Percentiles rank a stretch among this genome's conserved stretches.
Evolutionary conservation across 1,140 invertebrate genomes (phyloP).

Genomic region (Aphaenogaster ashmeadi): DNA sequence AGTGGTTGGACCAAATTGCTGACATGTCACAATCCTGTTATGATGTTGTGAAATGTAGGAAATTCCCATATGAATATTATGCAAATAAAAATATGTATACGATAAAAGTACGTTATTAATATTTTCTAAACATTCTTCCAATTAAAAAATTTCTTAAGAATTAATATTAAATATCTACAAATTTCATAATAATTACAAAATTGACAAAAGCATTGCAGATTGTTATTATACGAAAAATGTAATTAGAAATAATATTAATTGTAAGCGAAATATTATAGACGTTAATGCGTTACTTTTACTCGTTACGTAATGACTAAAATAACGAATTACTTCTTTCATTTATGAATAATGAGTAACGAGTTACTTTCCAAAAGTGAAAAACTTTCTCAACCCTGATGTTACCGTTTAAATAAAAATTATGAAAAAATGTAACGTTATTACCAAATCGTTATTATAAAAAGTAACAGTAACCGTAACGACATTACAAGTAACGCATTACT

Average conservation of each 20-base stretch:
- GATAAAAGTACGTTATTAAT: background rate
- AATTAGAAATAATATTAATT: background rate
- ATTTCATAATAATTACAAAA: background rate
- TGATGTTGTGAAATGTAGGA: background rate
- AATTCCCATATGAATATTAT: conserved; percentile 27
- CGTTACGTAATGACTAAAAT: too few relatives aligned
- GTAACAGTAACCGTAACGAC: too few relatives aligned
- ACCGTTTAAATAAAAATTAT: too few relatives aligned
- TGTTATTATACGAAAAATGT: background rate
- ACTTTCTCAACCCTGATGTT: too few relatives aligned
- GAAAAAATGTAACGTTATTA: too few relatives aligned
- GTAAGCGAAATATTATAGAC: background rate
- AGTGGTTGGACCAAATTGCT: conserved; percentile 24
- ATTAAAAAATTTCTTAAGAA: background rate
- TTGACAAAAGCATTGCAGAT: background rate
- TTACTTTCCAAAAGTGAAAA: too few relatives aligned
- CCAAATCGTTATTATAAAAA: too few relatives aligned
- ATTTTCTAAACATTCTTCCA: background rate
- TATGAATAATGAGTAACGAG: too few relatives aligned
- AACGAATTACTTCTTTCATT: too few relatives aligned
- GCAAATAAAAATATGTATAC: conserved; percentile 49
- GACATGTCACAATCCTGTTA: conserved; percentile 31
- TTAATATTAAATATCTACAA: background rate
- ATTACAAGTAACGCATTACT: too few relatives aligned
- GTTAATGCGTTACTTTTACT: too few relatives aligned